phyloP scores from a whole-genome alignment of 2,797 vertebrate genomes.

The Premnoplex brunnescens region DNA sequence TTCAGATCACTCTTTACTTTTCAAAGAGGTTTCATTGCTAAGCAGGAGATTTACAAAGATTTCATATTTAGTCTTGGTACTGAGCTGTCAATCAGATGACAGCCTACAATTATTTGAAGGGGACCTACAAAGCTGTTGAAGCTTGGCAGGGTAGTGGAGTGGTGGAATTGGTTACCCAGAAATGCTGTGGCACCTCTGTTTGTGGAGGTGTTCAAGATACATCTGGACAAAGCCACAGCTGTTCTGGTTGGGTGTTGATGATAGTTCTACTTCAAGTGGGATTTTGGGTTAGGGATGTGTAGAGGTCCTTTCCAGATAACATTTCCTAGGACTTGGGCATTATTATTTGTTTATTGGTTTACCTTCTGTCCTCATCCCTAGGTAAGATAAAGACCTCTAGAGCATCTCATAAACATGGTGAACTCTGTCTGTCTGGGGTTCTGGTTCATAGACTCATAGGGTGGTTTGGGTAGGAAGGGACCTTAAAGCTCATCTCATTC shows the following conservation, averaged over 20 bases:
- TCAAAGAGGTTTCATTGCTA: not conserved
- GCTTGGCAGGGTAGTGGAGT: not conserved
- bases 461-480: not conserved
- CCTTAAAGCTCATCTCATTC: not conserved
- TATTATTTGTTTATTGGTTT: not conserved
- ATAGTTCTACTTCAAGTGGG: not conserved
- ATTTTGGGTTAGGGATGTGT: not conserved
- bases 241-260: not conserved
- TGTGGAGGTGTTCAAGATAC: not conserved
- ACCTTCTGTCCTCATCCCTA: not conserved
- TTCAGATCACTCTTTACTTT: not conserved
- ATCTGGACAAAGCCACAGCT: not conserved
- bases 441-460: not conserved
- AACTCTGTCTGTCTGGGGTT: not conserved
- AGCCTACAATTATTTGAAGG: not conserved
- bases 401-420: not conserved
- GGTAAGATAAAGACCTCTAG: not conserved
- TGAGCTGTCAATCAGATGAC: not conserved
- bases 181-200: not conserved
- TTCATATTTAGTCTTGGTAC: not conserved
- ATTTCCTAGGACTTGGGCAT: not conserved
- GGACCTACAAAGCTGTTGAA: not conserved
- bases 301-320: not conserved
- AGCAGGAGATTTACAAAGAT: not conserved
- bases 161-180: not conserved